Evolutionary conservation across 2,113 vertebrate genomes (phyloP).

Genomic region (Acanthochromis polyacanthus): DNA sequence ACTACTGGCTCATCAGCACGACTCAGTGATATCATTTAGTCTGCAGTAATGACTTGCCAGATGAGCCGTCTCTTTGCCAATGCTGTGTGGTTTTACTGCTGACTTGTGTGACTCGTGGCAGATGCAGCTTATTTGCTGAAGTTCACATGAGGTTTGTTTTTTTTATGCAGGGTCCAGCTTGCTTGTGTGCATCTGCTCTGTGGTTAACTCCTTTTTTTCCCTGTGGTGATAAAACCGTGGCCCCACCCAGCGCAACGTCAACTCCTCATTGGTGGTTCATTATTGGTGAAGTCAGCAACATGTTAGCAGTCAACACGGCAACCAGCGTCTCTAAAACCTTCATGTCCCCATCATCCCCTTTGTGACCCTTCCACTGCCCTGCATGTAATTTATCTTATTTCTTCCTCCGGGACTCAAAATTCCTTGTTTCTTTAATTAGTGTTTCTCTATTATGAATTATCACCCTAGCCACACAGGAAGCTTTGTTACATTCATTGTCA

Average conservation of each 20-base stretch:
- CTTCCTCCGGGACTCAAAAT: slow-evolving; percentile 1
- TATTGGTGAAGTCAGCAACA: neutral
- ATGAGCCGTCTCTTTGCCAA: slow-evolving; percentile 35
- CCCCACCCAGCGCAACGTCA: slow-evolving; percentile 17
- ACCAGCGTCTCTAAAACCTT: neutral
- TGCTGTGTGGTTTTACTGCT: slow-evolving; percentile 29
- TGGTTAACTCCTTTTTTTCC: neutral
- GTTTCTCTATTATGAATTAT: slow-evolving; percentile 46
- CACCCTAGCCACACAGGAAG: slow-evolving; percentile 5
- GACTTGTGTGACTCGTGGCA: slow-evolving; percentile 45
- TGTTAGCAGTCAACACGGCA: slow-evolving; percentile 4
- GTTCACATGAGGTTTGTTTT: slow-evolving; percentile 18
- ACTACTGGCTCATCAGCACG: slow-evolving; percentile 15
- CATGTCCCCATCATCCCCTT: neutral
- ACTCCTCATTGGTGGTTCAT: neutral
- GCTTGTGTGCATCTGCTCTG: slow-evolving; percentile 16
- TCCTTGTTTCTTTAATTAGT: slow-evolving; percentile 51
- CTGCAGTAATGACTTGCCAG: slow-evolving; percentile 31
- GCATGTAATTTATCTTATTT: neutral
- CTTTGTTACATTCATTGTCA: slow-evolving; percentile 40
- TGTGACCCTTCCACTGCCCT: neutral
- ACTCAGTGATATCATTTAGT: slow-evolving; percentile 29
- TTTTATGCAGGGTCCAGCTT: neutral
- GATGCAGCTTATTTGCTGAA: slow-evolving; percentile 44
- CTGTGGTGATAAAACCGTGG: slow-evolving; percentile 14